Evolutionary conservation across 2,113 vertebrate genomes (phyloP), one percentile per base, ranked within the genome.

Genomic region (Propithecus coquereli): DNA sequence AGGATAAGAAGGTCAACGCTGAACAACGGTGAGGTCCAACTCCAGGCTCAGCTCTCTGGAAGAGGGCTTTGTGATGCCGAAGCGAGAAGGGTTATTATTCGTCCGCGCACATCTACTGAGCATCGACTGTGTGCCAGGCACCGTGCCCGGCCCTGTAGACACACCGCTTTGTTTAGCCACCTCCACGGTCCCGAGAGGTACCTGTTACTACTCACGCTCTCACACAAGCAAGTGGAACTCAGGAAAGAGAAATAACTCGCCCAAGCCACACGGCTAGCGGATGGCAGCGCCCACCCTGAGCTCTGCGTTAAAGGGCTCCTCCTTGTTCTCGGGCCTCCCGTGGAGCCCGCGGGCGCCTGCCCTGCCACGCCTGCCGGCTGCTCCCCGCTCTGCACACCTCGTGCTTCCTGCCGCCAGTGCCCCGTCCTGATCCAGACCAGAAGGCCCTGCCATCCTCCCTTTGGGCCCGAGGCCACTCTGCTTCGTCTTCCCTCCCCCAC

Each of bases 171-270:
- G 0, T 43, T 57, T 63, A n/a, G 45, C 25, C 57, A 11, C 52
- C 92, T 4, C 59, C 16, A 34, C 43, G 13, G 3, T 59, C 66
- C 83, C 37, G 20, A 91, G 59, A 74, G 34, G 16, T 23, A 25
- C 47, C 59, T 54, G 3, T 45, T 37, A 43, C 57, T 30, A 52
- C 40, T 50, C 66, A 30, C 40, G 9, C 37, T 80, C 93, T 74
- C 43, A 86, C 43, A 27, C 30, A 40, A 96, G 37, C 68, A 92
- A 45, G 63, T 74, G 25, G 92, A 94, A 73, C 52, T 95, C 8
- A 0, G 66, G 40, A 91, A 61, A 65, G 82, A 85, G 20, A 50
- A 91, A 68, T 40, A 82, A 45, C 57, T 91, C 25, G 27, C 65
- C 77, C 82, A 57, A 93, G 50, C 86, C 13, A 17, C 2, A 13